Conservation (phyloP, 2,797 vertebrate species). For the Etheostoma nigrum region DNA sequence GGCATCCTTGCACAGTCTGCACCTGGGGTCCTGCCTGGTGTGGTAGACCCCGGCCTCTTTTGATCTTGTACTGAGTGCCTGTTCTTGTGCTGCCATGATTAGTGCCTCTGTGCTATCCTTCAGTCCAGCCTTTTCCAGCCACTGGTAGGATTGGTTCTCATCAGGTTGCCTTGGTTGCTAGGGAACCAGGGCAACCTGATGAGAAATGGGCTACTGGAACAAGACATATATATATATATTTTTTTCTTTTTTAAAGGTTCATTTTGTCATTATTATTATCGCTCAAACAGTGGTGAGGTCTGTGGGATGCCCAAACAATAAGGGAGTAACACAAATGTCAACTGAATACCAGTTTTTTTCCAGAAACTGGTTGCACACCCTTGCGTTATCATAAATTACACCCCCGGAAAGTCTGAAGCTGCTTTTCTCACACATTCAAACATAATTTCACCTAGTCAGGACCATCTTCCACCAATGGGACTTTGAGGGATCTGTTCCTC, state of each 20-base stretch:
- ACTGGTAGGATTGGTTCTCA: too few species aligned
- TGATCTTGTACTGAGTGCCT: too few species aligned
- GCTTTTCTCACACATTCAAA: constrained; percentile 20
- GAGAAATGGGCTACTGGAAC: too few species aligned
- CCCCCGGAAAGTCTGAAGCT: constrained; percentile 1
- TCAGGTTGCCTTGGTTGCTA: too few species aligned
- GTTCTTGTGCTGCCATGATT: too few species aligned
- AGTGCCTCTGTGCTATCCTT: too few species aligned
- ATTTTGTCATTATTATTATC: not conserved
- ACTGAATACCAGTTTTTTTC: constrained; percentile 18
- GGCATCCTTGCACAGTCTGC: too few species aligned
- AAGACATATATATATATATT: too few species aligned
- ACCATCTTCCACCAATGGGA: constrained; percentile 22
- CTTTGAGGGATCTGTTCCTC: constrained; percentile 35
- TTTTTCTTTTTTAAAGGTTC: not conserved
- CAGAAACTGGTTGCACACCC: constrained; percentile 13
- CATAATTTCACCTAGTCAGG: constrained; percentile 20
- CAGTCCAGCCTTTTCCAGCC: too few species aligned
- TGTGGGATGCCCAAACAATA: not conserved
- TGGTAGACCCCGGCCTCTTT: too few species aligned
- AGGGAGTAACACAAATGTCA: not conserved
- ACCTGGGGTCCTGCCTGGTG: too few species aligned
- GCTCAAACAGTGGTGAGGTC: not conserved
- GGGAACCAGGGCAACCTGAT: too few species aligned
- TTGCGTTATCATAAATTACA: constrained; percentile 8